phyloP scores from a whole-genome alignment of 1,140 invertebrate genomes.

The Lasioglossum baleicum region DNA sequence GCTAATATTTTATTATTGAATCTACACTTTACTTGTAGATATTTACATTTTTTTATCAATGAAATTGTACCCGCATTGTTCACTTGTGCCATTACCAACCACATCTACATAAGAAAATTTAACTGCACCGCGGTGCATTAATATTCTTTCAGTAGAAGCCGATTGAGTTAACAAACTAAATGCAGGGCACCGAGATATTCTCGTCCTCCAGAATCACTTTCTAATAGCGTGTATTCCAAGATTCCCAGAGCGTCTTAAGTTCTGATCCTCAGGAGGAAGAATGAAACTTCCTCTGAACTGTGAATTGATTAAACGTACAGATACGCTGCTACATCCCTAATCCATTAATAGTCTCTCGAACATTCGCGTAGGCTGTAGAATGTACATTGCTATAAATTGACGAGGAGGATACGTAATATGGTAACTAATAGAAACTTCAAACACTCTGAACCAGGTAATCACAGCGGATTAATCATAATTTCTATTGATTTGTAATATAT shows the following conservation, averaged over 20 bases:
- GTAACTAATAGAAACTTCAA: background rate
- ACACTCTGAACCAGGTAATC: background rate
- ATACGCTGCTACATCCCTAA: conserved; percentile 1
- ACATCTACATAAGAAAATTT: too few relatives aligned
- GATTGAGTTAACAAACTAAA: background rate
- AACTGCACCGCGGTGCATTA: too few relatives aligned
- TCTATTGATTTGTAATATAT: too few relatives aligned
- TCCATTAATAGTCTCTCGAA: background rate
- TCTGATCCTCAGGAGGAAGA: conserved; percentile 2
- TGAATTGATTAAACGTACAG: conserved; percentile 1
- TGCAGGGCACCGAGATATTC: background rate
- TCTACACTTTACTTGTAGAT: too few relatives aligned
- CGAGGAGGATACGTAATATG: background rate
- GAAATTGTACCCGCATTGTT: too few relatives aligned
- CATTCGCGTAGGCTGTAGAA: background rate
- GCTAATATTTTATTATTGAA: too few relatives aligned
- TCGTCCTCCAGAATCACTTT: background rate
- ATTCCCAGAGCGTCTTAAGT: conserved; percentile 1
- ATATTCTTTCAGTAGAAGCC: background rate
- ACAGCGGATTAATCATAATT: too few relatives aligned
- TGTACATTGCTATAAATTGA: background rate
- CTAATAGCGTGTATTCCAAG: background rate
- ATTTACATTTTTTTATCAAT: too few relatives aligned
- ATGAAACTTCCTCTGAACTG: background rate
- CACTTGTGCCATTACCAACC: too few relatives aligned